These are phyloP conservation scores for Oryzias woworae DNA, from an alignment of 2,113 vertebrate species.

Conservation along the genomic window DNA sequence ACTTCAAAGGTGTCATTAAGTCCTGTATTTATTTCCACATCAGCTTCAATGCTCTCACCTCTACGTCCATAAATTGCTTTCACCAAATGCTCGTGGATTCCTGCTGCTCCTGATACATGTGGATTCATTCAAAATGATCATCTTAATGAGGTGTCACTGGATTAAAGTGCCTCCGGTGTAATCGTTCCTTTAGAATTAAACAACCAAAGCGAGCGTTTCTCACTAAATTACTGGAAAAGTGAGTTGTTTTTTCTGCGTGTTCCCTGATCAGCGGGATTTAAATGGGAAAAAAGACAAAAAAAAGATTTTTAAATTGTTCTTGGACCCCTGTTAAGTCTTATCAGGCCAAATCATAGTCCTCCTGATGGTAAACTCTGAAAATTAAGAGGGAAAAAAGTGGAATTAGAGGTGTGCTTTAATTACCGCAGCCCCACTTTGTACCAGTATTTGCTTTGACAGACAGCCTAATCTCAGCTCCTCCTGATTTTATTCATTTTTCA, in stretches of 20 bases:
- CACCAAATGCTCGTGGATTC: slow-evolving; percentile 26
- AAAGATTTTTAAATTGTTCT: slow-evolving; percentile 38
- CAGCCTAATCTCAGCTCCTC: slow-evolving; percentile 7
- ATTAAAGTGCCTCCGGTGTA: slow-evolving; percentile 73
- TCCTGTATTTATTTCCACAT: not conserved
- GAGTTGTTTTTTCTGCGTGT: slow-evolving; percentile 28
- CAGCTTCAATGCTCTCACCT: not conserved
- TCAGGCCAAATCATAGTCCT: slow-evolving; percentile 26
- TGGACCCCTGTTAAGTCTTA: slow-evolving; percentile 46
- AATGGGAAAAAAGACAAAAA: slow-evolving; percentile 55
- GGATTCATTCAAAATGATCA: slow-evolving; percentile 72
- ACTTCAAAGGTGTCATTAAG: not conserved
- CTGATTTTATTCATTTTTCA: slow-evolving; percentile 7
- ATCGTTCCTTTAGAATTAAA: slow-evolving; percentile 71
- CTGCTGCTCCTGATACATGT: slow-evolving; percentile 41
- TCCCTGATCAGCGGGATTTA: slow-evolving; percentile 23
- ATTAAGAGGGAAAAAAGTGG: slow-evolving; percentile 21
- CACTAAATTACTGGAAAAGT: slow-evolving; percentile 39
- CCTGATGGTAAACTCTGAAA: slow-evolving; percentile 30
- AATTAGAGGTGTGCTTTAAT: slow-evolving; percentile 16
- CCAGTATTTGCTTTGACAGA: slow-evolving; percentile 7
- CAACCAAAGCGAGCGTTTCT: slow-evolving; percentile 49
- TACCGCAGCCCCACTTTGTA: slow-evolving; percentile 4
- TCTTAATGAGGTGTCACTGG: slow-evolving; percentile 71
- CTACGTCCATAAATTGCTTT: slow-evolving; percentile 9